Evolutionary conservation across 2,888 invertebrate genomes (phyloP).

Genomic region (Pyrochroa serraticornis): DNA sequence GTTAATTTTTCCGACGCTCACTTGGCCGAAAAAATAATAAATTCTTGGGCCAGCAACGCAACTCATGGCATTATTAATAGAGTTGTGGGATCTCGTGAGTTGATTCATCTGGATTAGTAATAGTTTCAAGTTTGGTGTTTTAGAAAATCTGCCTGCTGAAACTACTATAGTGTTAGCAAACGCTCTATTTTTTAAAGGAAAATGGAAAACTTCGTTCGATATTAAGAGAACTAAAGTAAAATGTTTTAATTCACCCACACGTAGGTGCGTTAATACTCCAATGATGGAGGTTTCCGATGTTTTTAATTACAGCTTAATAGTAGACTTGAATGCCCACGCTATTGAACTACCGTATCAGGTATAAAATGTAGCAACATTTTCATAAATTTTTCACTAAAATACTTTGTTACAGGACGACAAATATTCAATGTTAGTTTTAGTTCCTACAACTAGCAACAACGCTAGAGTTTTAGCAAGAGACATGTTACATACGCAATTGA

Average conservation of each 20-base stretch:
- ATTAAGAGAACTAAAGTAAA: slow-evolving; percentile 59
- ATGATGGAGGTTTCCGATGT: slow-evolving; percentile 73
- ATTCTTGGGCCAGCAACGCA: slow-evolving; percentile 64
- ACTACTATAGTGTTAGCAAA: slow-evolving; percentile 75
- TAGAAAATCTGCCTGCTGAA: slow-evolving; percentile 60
- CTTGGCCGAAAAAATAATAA: slow-evolving; percentile 60
- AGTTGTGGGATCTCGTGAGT: slow-evolving; percentile 34
- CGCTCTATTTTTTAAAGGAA: slow-evolving; percentile 79
- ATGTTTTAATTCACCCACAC: slow-evolving; percentile 68
- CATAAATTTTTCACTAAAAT: neutral
- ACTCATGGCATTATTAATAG: slow-evolving; percentile 64
- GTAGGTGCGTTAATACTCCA: slow-evolving; percentile 65
- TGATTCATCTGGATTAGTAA: neutral
- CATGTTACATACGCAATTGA: slow-evolving; percentile 62
- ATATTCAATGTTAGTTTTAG: slow-evolving; percentile 68
- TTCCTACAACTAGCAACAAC: slow-evolving; percentile 63
- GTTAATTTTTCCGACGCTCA: slow-evolving; percentile 62
- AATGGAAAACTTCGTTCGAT: slow-evolving; percentile 74
- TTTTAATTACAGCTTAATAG: slow-evolving; percentile 67
- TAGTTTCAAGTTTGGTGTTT: slow-evolving; percentile 39
- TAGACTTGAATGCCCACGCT: slow-evolving; percentile 69
- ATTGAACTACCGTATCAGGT: slow-evolving; percentile 79
- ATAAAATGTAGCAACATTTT: too few species aligned
- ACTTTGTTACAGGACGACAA: slow-evolving; percentile 61
- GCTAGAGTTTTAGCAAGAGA: slow-evolving; percentile 62